A percentile compares a stretch with the other conserved stretches of the same genome.
Conservation (phyloP, 2,888 invertebrate species). For the Seira sanloemensis region DNA sequence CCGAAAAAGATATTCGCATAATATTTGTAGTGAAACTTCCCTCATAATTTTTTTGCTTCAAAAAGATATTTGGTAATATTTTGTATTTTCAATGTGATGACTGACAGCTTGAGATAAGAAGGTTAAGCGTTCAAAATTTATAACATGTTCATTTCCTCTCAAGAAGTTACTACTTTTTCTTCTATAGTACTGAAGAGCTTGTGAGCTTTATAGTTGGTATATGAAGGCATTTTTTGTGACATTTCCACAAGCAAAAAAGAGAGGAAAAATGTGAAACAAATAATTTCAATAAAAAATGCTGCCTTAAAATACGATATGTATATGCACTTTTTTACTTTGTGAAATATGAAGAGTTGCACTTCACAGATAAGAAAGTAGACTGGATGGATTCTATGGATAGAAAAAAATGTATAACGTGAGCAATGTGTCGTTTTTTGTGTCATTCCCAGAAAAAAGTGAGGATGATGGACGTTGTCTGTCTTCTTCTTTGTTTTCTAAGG, state of each 20-base stretch:
- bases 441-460: slow-evolving; percentile 30
- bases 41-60: too few species aligned
- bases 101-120: slow-evolving; percentile 59
- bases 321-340: not conserved
- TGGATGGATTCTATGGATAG: too few species aligned
- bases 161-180: not conserved
- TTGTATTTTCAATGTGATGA: slow-evolving; percentile 47
- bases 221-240: not conserved
- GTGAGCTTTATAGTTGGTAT: not conserved
- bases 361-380: not conserved
- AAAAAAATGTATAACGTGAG: not conserved
- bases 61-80: too few species aligned
- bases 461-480: slow-evolving; percentile 63
- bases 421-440: slow-evolving; percentile 32
- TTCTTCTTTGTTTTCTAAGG: slow-evolving; percentile 31
- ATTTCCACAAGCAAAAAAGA: slow-evolving; percentile 12
- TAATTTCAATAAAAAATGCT: slow-evolving; percentile 31
- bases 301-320: not conserved
- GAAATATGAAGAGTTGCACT: not conserved
- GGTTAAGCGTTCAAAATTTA: slow-evolving; percentile 44
- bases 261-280: slow-evolving; percentile 33
- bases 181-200: not conserved
- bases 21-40: too few species aligned
- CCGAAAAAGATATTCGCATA: too few species aligned
- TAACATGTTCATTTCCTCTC: slow-evolving; percentile 28